Evolutionary conservation across 2,888 invertebrate genomes (phyloP).

Genomic region (Cyrtodaria siliqua): DNA sequence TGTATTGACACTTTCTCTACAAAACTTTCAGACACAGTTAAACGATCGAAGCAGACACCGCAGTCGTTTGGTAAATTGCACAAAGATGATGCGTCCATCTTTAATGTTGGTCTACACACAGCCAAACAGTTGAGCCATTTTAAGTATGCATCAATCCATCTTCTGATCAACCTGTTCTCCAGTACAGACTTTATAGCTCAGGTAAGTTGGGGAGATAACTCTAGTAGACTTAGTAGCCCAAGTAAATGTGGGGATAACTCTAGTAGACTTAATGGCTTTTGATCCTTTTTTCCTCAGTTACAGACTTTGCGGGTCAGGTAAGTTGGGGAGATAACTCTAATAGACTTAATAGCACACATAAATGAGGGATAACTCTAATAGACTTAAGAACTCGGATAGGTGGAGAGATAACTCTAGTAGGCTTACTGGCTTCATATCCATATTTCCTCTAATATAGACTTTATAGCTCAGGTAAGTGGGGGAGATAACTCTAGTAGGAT

Average conservation of each 20-base stretch:
- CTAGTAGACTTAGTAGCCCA: too few relatives aligned
- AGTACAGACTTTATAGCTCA: conserved; percentile 90
- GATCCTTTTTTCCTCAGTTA: conserved; percentile 90
- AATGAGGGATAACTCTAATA: too few relatives aligned
- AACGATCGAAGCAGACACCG: background rate
- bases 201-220: conserved; percentile 78
- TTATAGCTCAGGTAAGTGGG: conserved; percentile 89
- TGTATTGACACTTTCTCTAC: too few relatives aligned
- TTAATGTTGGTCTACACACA: conserved; percentile 87
- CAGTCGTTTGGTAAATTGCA: conserved; percentile 35
- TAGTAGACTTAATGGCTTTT: too few relatives aligned
- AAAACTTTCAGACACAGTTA: conserved; percentile 4
- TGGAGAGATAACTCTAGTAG: too few relatives aligned
- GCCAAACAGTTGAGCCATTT: conserved; percentile 93
- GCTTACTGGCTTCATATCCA: conserved; percentile 91
- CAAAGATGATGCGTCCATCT: conserved; percentile 73
- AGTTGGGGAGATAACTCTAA: conserved; percentile 10
- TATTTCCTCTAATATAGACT: conserved; percentile 90
- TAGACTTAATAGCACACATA: too few relatives aligned
- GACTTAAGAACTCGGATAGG: too few relatives aligned
- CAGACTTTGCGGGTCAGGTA: conserved; percentile 90
- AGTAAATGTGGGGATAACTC: too few relatives aligned
- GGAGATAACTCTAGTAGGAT: too few relatives aligned
- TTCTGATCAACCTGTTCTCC: conserved; percentile 90
- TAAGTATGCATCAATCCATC: conserved; percentile 92